Evolutionary conservation across 2,113 vertebrate species (phyloP).

Genomic region (Clinocottus analis): DNA sequence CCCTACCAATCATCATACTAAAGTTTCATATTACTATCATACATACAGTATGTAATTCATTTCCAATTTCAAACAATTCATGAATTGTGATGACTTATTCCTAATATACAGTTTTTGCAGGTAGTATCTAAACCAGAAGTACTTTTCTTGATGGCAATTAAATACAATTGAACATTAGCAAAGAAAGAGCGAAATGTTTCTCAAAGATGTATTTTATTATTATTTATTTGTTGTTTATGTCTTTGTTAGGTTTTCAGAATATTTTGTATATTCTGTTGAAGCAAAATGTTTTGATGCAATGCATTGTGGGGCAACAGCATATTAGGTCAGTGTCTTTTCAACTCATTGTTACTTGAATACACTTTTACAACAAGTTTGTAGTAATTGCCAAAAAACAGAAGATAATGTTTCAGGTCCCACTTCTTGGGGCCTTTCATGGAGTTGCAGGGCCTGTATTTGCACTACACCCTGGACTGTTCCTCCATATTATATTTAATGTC

Average conservation of each 20-base stretch:
- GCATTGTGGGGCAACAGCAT: background rate
- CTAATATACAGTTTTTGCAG: background rate
- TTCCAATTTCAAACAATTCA: background rate
- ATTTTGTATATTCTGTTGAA: too few relatives aligned
- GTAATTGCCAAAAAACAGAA: background rate
- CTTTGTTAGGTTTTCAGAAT: background rate
- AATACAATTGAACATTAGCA: too few relatives aligned
- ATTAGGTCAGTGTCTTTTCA: background rate
- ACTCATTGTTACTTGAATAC: background rate
- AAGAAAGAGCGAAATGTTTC: background rate
- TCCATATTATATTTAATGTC: background rate
- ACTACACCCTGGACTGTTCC: background rate
- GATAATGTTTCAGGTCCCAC: background rate
- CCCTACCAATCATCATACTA: background rate
- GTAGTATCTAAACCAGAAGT: background rate
- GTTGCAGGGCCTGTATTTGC: background rate
- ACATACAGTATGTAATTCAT: background rate
- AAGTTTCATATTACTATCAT: conserved; percentile 22
- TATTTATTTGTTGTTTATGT: background rate
- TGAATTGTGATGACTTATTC: too few relatives aligned
- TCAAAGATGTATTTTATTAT: background rate
- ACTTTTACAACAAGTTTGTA: background rate
- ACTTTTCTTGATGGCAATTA: too few relatives aligned
- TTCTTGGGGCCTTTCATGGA: background rate
- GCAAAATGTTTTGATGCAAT: background rate